Conservation (phyloP, 2,888 invertebrate genomes). For the Omphaloscelis lunosa region DNA sequence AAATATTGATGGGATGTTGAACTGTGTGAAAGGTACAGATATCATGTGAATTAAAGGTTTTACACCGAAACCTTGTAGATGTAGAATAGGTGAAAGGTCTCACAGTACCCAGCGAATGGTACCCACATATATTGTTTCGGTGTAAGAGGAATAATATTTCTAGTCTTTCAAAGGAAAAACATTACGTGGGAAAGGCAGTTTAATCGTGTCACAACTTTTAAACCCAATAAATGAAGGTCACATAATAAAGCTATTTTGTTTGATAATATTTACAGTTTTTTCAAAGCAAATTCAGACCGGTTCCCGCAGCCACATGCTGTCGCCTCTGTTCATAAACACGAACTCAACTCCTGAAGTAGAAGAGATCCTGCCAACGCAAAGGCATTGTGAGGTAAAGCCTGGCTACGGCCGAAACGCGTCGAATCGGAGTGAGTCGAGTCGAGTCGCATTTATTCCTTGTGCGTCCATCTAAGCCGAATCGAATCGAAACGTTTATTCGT, state of each 20-base stretch:
- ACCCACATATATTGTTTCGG: background rate
- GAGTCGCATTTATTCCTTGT: too few relatives aligned
- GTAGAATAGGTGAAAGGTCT: too few relatives aligned
- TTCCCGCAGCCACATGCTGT: constrained; percentile 77
- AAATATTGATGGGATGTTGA: background rate
- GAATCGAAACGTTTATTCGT: too few relatives aligned
- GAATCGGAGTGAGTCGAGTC: too few relatives aligned
- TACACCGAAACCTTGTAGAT: too few relatives aligned
- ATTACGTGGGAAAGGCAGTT: background rate
- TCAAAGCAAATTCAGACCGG: constrained; percentile 76
- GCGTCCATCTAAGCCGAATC: too few relatives aligned
- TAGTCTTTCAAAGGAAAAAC: background rate
- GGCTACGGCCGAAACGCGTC: too few relatives aligned
- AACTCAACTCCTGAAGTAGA: constrained; percentile 49
- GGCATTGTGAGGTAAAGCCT: constrained; percentile 46
- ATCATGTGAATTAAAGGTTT: too few relatives aligned
- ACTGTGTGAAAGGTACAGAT: background rate
- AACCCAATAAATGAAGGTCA: background rate
- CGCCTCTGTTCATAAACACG: constrained; percentile 75
- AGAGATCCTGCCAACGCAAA: background rate
- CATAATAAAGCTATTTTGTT: background rate
- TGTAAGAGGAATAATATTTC: background rate
- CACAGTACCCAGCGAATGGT: too few relatives aligned
- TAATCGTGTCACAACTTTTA: background rate
- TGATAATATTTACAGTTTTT: constrained; percentile 12